Conservation (phyloP, 2,888 invertebrate genomes). For the Nesidiocoris tenuis region DNA sequence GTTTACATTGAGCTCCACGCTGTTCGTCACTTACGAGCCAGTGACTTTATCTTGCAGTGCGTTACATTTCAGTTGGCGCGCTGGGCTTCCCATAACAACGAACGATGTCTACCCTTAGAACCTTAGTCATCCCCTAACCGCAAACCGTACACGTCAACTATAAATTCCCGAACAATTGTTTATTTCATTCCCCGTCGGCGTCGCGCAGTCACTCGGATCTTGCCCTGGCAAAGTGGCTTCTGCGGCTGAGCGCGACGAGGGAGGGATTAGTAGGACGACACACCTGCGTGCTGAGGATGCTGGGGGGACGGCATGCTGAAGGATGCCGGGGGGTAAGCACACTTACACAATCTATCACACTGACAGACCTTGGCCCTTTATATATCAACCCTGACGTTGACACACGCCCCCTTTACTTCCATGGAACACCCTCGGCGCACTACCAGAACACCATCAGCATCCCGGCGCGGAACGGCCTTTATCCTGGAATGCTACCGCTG, state of each 20-base stretch:
- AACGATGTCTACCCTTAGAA: too few species aligned
- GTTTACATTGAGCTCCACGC: too few species aligned
- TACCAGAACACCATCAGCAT: neutral
- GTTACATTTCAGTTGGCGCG: too few species aligned
- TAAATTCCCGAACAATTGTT: conserved; percentile 42
- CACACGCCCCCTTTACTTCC: conserved; percentile 28
- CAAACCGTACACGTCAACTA: conserved; percentile 27
- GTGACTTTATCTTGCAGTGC: too few species aligned
- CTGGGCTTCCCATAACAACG: too few species aligned
- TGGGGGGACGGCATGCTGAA: neutral
- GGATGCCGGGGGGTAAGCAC: conserved; percentile 41
- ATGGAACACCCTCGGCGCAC: neutral
- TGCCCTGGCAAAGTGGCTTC: neutral
- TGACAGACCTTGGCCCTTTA: conserved; percentile 43
- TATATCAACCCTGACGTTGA: conserved; percentile 44
- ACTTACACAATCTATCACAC: conserved; percentile 45
- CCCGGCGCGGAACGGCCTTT: neutral
- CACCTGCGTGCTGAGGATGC: neutral
- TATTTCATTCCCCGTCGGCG: conserved; percentile 23
- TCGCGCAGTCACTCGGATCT: neutral
- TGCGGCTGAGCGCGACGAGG: conserved; percentile 17
- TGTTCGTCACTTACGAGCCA: too few species aligned
- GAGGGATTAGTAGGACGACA: conserved; percentile 38
- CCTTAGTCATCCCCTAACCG: neutral
- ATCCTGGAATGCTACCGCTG: neutral